Percentiles rank a stretch among this genome's conserved stretches.
phyloP scores from a whole-genome alignment of 2,113 vertebrate species.

The Corapipo altera region DNA sequence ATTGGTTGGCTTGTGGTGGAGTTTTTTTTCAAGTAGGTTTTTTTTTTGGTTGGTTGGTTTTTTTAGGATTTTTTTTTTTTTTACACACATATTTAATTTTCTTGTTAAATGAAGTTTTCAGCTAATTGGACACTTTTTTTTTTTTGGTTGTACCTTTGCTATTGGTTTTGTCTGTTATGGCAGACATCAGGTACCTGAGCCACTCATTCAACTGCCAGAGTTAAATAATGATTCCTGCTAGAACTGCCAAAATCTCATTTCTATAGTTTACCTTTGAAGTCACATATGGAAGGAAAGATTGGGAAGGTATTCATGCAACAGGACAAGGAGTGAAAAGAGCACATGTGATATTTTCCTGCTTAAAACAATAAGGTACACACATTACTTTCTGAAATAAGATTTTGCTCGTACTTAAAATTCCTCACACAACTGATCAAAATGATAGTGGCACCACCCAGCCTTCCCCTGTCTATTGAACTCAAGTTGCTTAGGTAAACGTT shows the following conservation, averaged over 20 bases:
- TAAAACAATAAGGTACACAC: background rate
- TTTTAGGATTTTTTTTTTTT: too few relatives aligned
- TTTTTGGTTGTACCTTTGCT: background rate
- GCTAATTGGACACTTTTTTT: background rate
- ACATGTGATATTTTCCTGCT: background rate
- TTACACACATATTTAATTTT: background rate
- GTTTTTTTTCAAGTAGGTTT: background rate
- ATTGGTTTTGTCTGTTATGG: background rate
- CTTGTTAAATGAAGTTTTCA: background rate
- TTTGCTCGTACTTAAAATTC: background rate
- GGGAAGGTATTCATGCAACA: background rate
- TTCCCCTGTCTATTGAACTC: background rate
- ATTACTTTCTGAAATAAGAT: background rate
- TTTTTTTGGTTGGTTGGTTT: background rate
- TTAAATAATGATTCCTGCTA: background rate
- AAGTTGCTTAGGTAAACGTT: background rate
- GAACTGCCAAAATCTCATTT: background rate
- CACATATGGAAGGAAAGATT: background rate
- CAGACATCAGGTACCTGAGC: background rate
- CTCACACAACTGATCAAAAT: rapidly evolving
- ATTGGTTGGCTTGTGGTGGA: background rate
- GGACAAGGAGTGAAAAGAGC: background rate
- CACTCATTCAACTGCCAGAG: background rate
- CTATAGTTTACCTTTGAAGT: background rate
- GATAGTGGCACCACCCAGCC: background rate